phyloP scores from a whole-genome alignment of 2,888 invertebrate species.

The Tuta absoluta region DNA sequence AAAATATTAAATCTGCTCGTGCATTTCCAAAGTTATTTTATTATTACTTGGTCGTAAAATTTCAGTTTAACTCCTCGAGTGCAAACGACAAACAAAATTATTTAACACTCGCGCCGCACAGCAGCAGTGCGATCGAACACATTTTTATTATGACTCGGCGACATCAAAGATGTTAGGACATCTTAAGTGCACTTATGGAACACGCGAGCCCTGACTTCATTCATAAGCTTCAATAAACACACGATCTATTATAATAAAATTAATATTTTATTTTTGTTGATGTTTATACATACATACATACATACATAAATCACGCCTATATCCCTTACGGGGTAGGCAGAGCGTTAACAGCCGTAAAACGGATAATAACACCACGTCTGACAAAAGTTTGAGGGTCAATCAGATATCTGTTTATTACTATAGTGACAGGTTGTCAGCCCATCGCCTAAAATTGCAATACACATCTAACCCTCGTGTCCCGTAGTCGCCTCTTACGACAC shows the following conservation, averaged over 20 bases:
- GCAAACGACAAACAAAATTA: conserved; percentile 31
- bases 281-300: conserved; percentile 10
- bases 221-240: conserved; percentile 39
- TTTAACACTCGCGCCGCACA: conserved; percentile 35
- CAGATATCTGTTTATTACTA: too few relatives aligned
- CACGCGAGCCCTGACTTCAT: conserved; percentile 35
- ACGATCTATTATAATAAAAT: conserved; percentile 12
- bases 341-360: too few relatives aligned
- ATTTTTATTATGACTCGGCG: conserved; percentile 38
- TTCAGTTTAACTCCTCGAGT: conserved; percentile 26
- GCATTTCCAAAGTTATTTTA: neutral
- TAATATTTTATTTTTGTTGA: conserved; percentile 25
- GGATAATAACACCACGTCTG: too few relatives aligned
- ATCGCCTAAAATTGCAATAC: too few relatives aligned
- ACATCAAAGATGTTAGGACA: conserved; percentile 43
- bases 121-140: conserved; percentile 36
- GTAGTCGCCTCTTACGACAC: too few relatives aligned
- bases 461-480: too few relatives aligned
- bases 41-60: conserved; percentile 12
- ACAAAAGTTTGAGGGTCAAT: too few relatives aligned
- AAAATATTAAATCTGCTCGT: conserved; percentile 3
- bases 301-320: too few relatives aligned
- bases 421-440: too few relatives aligned
- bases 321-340: too few relatives aligned
- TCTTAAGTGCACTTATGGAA: conserved; percentile 33